Evolutionary conservation across 2,888 invertebrate genomes (phyloP).

Genomic region (Ophion costatus): DNA sequence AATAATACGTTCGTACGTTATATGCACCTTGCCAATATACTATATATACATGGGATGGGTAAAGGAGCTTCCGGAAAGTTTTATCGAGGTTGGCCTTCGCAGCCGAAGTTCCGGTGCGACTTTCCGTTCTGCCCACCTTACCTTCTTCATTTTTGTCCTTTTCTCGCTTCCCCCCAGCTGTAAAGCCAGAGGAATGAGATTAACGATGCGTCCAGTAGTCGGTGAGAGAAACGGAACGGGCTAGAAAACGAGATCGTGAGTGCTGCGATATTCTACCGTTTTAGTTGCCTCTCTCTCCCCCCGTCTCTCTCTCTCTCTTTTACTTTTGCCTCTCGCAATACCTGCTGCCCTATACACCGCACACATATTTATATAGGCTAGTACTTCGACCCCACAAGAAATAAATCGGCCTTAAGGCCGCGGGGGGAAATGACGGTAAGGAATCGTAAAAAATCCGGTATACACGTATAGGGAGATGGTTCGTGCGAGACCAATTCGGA

Average conservation of each 20-base stretch:
- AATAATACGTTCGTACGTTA: conserved; percentile 52
- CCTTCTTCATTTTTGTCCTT: conserved; percentile 1
- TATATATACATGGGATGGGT: not conserved
- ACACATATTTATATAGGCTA: conserved; percentile 45
- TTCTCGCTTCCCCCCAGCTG: conserved; percentile 24
- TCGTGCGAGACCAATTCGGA: conserved; percentile 53
- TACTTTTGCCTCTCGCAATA: conserved; percentile 55
- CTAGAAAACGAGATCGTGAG: conserved; percentile 70
- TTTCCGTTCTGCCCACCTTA: not conserved
- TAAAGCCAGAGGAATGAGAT: conserved; percentile 51
- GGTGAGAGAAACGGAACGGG: conserved; percentile 54
- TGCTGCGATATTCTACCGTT: conserved; percentile 50
- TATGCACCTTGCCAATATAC: conserved; percentile 2
- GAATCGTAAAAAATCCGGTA: conserved; percentile 41
- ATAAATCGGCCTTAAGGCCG: conserved; percentile 52
- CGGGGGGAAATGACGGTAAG: conserved; percentile 12
- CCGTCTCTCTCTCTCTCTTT: conserved; percentile 70
- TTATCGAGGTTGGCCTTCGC: conserved; percentile 54
- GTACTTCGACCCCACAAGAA: conserved; percentile 44
- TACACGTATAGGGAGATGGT: conserved; percentile 5
- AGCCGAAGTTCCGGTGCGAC: conserved; percentile 59
- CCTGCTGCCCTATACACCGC: conserved; percentile 38
- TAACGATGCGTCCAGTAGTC: conserved; percentile 65
- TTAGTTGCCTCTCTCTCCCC: conserved; percentile 25
- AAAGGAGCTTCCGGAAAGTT: conserved; percentile 56